Percentiles rank a stretch among this genome's conserved stretches.
These are phyloP conservation scores for Chloroclystis v-ata DNA, from an alignment of 2,888 invertebrate genomes.

Conservation along the genomic window DNA sequence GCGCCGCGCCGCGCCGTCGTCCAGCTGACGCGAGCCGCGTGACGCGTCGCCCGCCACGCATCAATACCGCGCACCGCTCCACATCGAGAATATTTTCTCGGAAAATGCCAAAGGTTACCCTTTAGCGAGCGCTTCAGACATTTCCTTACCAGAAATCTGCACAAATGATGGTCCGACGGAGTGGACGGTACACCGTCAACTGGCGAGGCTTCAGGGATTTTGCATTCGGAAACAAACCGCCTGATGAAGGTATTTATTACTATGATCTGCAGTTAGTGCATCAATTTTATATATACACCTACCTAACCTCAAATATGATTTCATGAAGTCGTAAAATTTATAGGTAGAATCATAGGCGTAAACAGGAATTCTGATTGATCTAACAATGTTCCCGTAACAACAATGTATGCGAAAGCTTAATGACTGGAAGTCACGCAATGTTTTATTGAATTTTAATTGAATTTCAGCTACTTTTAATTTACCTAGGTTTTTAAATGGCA, in stretches of 20 bases:
- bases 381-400: constrained; percentile 10
- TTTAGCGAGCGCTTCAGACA: constrained; percentile 38
- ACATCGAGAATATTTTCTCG: constrained; percentile 42
- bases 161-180: constrained; percentile 72
- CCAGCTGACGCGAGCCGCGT: constrained; percentile 62
- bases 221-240: constrained; percentile 67
- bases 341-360: constrained; percentile 2
- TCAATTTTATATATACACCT: constrained; percentile 29
- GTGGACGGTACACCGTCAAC: constrained; percentile 74
- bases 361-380: constrained; percentile 14
- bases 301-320: constrained; percentile 43
- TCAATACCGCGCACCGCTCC: constrained; percentile 49
- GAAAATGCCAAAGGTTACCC: constrained; percentile 38
- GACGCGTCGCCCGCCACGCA: constrained; percentile 55
- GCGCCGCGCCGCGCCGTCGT: constrained; percentile 38
- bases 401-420: constrained; percentile 5
- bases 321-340: not conserved
- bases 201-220: constrained; percentile 74
- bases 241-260: constrained; percentile 61
- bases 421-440: constrained; percentile 9
- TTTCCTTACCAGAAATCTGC: constrained; percentile 29
- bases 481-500: not conserved
- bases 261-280: constrained; percentile 29
- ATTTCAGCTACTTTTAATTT: not conserved
- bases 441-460: not conserved